These are phyloP conservation scores for Stercorarius parasiticus DNA, from an alignment of 2,113 vertebrate genomes.

Conservation along the genomic window DNA sequence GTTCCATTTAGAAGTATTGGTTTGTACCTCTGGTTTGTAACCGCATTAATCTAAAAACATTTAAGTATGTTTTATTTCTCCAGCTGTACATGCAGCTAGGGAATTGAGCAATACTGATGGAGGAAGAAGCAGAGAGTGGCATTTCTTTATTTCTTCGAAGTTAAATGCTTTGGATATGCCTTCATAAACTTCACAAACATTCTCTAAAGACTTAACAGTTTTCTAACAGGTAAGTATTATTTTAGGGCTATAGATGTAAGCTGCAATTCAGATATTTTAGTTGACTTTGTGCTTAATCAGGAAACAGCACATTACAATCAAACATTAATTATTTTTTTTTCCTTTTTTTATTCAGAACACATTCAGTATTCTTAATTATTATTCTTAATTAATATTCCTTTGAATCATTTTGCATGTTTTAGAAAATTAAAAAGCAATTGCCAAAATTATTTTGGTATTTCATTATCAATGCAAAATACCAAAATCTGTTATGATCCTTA, in stretches of 20 bases:
- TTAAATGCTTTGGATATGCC: background rate
- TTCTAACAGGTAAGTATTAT: background rate
- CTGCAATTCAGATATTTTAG: background rate
- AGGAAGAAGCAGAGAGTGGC: background rate
- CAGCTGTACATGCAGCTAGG: background rate
- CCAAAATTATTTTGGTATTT: background rate
- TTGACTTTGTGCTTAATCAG: background rate
- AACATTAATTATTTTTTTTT: background rate
- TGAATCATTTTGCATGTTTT: conserved; percentile 1
- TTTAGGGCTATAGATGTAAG: background rate
- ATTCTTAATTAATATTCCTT: background rate
- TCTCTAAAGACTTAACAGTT: background rate
- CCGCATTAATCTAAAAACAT: conserved; percentile 60
- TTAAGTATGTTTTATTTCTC: conserved; percentile 26
- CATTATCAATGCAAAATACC: conserved; percentile 19
- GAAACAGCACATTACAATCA: fast-evolving
- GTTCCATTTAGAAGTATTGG: conserved; percentile 55
- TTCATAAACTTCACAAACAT: background rate
- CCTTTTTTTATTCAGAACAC: background rate
- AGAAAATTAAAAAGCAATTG: background rate
- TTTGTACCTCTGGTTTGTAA: conserved; percentile 48
- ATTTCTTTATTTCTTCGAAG: background rate
- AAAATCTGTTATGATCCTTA: background rate
- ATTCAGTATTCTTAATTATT: background rate
- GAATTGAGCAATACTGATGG: background rate